Evolutionary conservation across 2,797 vertebrate genomes (phyloP).

Genomic region (Danio choprae): DNA sequence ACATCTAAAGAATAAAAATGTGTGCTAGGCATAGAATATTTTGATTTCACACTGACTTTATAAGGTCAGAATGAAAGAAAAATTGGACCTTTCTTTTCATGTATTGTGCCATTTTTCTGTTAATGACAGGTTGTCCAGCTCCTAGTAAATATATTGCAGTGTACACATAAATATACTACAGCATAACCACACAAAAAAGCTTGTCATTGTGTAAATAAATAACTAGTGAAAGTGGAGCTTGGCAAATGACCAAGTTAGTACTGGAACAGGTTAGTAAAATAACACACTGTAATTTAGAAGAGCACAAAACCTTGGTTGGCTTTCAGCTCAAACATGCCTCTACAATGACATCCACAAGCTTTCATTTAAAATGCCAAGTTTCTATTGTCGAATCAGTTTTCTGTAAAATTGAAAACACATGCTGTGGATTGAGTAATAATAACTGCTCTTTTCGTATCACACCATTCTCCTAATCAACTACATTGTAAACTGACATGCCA

Average conservation of each 20-base stretch:
- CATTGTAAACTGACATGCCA: slow-evolving; percentile 68
- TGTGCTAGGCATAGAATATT: too few relatives aligned
- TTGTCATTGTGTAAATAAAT: background rate
- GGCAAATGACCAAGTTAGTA: background rate
- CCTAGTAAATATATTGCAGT: too few relatives aligned
- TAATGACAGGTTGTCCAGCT: too few relatives aligned
- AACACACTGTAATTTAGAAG: background rate
- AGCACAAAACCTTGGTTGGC: too few relatives aligned
- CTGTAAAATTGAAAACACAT: background rate
- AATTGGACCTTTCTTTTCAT: too few relatives aligned
- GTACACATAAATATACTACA: too few relatives aligned
- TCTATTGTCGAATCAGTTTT: background rate
- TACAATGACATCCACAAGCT: too few relatives aligned
- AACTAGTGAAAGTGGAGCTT: background rate
- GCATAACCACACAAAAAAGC: background rate
- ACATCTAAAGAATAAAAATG: too few relatives aligned
- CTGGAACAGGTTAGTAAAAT: background rate
- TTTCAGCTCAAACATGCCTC: background rate
- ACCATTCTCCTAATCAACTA: slow-evolving; percentile 51
- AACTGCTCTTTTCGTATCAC: slow-evolving; percentile 39
- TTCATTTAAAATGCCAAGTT: background rate
- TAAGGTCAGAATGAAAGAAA: too few relatives aligned
- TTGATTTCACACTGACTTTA: too few relatives aligned
- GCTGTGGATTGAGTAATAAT: background rate
- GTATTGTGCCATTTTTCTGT: too few relatives aligned